These are phyloP conservation scores for Drepana arcuata DNA, from an alignment of 1,140 invertebrate genomes.

Conservation along the genomic window DNA sequence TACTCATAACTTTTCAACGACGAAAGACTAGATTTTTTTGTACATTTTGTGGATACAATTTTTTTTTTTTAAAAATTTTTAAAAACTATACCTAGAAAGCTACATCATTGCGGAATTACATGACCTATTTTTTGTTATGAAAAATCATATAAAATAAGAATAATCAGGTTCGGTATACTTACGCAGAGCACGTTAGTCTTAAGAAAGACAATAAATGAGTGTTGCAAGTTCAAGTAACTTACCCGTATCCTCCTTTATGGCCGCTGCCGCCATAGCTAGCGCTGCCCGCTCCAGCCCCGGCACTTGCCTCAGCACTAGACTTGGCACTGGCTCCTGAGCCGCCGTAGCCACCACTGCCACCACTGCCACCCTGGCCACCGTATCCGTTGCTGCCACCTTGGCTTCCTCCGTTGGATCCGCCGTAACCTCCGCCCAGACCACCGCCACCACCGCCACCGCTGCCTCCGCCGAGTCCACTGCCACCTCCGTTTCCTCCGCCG, in stretches of 20 bases:
- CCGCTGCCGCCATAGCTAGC: slow-evolving; percentile 13
- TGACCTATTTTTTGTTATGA: too few relatives aligned
- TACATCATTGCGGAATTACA: too few relatives aligned
- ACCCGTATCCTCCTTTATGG: slow-evolving; percentile 35
- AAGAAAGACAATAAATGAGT: too few relatives aligned
- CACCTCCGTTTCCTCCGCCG: slow-evolving; percentile 4
- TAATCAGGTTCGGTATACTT: too few relatives aligned
- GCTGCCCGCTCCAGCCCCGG: slow-evolving; percentile 8
- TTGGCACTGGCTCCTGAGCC: slow-evolving; percentile 10
- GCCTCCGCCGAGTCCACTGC: neutral
- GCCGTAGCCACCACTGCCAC: slow-evolving; percentile 12
- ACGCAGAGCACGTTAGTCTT: too few relatives aligned
- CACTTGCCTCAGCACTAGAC: slow-evolving; percentile 7
- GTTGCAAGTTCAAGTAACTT: too few relatives aligned
- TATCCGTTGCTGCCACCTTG: slow-evolving; percentile 9
- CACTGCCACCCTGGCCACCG: slow-evolving; percentile 8
- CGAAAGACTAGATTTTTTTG: too few relatives aligned
- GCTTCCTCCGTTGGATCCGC: slow-evolving; percentile 3
- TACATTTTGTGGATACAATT: too few relatives aligned
- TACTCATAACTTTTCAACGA: too few relatives aligned
- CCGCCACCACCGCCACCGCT: slow-evolving; percentile 6
- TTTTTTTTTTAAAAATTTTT: too few relatives aligned
- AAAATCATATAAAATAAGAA: too few relatives aligned
- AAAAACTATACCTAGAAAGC: too few relatives aligned
- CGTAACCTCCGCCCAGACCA: slow-evolving; percentile 8